These are phyloP conservation scores for Procambarus clarkii DNA, from an alignment of 1,140 invertebrate species.

Conservation along the genomic window DNA sequence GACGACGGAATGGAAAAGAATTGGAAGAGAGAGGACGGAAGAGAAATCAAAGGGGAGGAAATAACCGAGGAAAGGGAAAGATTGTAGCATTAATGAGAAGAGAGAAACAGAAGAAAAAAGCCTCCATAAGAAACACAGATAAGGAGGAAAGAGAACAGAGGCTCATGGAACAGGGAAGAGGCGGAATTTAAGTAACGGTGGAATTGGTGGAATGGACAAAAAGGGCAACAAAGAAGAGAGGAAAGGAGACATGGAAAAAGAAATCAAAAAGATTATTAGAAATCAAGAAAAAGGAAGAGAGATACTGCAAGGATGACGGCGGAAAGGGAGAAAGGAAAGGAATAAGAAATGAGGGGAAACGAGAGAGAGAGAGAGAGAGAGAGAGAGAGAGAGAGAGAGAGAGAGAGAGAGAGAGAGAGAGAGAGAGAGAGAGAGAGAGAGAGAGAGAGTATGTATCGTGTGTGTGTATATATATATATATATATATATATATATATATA, in stretches of 20 bases:
- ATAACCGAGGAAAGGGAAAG: background rate
- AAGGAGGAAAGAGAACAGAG: background rate
- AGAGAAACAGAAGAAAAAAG: background rate
- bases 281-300: background rate
- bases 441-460: too few relatives aligned
- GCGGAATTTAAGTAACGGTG: too few relatives aligned
- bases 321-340: background rate
- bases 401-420: too few relatives aligned
- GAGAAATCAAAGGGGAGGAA: background rate
- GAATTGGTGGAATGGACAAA: background rate
- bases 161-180: too few relatives aligned
- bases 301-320: too few relatives aligned
- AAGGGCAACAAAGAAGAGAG: background rate
- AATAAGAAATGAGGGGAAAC: background rate
- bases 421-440: too few relatives aligned
- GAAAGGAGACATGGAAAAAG: background rate
- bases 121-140: background rate
- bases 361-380: too few relatives aligned
- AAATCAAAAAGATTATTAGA: background rate
- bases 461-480: too few relatives aligned
- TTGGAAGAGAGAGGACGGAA: constrained; percentile 14
- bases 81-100: too few relatives aligned
- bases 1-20: constrained; percentile 9
- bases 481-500: too few relatives aligned
- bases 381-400: too few relatives aligned